These are phyloP conservation scores for Pristionchus maxplancki DNA, from an alignment of 2,888 invertebrate genomes.

Conservation along the genomic window DNA sequence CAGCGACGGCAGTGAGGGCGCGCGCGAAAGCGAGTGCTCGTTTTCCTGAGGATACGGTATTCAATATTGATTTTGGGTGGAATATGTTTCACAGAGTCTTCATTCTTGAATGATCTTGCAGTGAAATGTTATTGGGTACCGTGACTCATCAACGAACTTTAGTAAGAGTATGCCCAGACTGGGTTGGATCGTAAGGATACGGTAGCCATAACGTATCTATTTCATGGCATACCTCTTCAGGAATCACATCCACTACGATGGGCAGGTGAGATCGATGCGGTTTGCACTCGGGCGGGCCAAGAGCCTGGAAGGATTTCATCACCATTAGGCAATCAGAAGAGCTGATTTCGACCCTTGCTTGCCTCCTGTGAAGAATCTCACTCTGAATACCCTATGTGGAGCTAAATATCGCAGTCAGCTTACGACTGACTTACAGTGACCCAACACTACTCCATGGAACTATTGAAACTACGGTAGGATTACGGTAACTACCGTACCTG, in stretches of 20 bases:
- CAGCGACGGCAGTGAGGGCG: constrained; percentile 20
- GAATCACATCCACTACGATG: constrained; percentile 14
- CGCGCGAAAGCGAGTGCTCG: background rate
- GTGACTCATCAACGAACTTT: too few relatives aligned
- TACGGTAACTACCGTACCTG: background rate
- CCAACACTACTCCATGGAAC: too few relatives aligned
- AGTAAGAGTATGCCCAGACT: background rate
- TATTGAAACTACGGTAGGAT: background rate
- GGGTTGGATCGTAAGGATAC: background rate
- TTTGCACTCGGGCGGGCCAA: background rate
- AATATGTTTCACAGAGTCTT: too few relatives aligned
- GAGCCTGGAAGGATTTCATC: constrained; percentile 3
- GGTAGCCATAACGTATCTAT: background rate
- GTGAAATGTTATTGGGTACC: too few relatives aligned
- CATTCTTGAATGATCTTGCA: too few relatives aligned
- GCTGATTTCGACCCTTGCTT: too few relatives aligned
- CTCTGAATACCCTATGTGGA: too few relatives aligned
- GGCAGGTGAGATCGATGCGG: background rate
- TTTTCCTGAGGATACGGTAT: constrained; percentile 14
- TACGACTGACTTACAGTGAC: too few relatives aligned
- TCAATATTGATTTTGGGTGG: background rate
- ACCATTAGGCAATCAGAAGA: background rate
- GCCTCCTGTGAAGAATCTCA: too few relatives aligned
- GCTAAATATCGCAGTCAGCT: too few relatives aligned
- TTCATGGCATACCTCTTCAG: background rate